Evolutionary conservation across 2,797 vertebrate genomes (phyloP).

Genomic region (Rhinella marina): DNA sequence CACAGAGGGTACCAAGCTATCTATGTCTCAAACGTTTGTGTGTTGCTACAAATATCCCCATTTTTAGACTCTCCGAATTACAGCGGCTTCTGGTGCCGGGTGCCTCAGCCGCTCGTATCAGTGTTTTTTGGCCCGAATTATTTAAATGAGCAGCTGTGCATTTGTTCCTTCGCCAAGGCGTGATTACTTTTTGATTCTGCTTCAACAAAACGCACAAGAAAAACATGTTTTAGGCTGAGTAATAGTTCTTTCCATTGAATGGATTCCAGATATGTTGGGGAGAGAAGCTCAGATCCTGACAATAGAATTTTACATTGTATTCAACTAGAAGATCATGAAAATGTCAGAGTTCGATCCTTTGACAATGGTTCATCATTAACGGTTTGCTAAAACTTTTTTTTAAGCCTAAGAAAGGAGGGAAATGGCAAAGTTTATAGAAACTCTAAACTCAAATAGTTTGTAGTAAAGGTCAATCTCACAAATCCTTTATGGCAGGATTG

Average conservation of each 20-base stretch:
- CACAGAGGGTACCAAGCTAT: conserved; percentile 25
- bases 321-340: not conserved
- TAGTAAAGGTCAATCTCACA: too few relatives aligned
- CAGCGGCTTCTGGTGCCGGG: conserved; percentile 57
- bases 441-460: too few relatives aligned
- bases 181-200: conserved; percentile 65
- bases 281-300: conserved; percentile 3
- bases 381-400: too few relatives aligned
- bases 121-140: conserved; percentile 66
- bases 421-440: not conserved
- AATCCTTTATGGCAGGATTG: too few relatives aligned
- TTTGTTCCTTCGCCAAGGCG: conserved; percentile 69
- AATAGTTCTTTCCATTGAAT: conserved; percentile 64
- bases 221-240: conserved; percentile 62
- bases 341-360: not conserved
- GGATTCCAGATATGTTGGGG: conserved; percentile 37
- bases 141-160: conserved; percentile 66
- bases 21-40: conserved; percentile 59
- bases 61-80: conserved; percentile 55
- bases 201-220: conserved; percentile 59
- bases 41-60: conserved; percentile 60
- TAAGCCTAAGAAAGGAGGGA: too few relatives aligned
- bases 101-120: conserved; percentile 62
- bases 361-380: not conserved
- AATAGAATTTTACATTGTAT: conserved; percentile 8